Evolutionary conservation across 2,888 invertebrate genomes (phyloP).

Genomic region (Phoronis australis): DNA sequence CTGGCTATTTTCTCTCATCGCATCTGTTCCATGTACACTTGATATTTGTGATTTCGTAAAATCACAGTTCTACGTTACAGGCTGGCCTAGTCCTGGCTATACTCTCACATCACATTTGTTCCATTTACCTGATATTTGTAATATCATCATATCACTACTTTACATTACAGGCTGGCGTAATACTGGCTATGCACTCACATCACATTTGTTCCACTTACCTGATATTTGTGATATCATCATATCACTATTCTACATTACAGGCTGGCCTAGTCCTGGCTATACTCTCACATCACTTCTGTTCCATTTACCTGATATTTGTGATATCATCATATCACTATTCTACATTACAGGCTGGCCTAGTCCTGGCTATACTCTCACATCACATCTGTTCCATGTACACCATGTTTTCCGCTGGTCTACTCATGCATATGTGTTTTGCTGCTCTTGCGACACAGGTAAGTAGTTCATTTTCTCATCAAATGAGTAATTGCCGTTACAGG

Average conservation of each 20-base stretch:
- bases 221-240: slow-evolving; percentile 22
- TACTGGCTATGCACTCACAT: slow-evolving; percentile 33
- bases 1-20: too few relatives aligned
- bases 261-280: slow-evolving; percentile 31
- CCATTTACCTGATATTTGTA: not conserved
- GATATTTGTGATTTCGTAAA: too few relatives aligned
- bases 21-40: not conserved
- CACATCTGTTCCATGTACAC: slow-evolving; percentile 33
- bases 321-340: not conserved
- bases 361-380: slow-evolving; percentile 33
- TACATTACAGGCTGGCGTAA: slow-evolving; percentile 29
- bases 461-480: too few relatives aligned
- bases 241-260: slow-evolving; percentile 18
- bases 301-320: slow-evolving; percentile 30
- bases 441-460: slow-evolving; percentile 42
- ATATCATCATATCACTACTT: not conserved
- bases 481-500: too few relatives aligned
- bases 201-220: slow-evolving; percentile 33
- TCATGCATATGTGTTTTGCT: slow-evolving; percentile 47
- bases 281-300: slow-evolving; percentile 37
- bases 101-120: not conserved
- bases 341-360: slow-evolving; percentile 29
- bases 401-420: slow-evolving; percentile 42
- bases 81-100: too few relatives aligned
- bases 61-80: too few relatives aligned